Conservation (phyloP, 2,888 invertebrate species). For the Cryptocheilus praepositus region DNA sequence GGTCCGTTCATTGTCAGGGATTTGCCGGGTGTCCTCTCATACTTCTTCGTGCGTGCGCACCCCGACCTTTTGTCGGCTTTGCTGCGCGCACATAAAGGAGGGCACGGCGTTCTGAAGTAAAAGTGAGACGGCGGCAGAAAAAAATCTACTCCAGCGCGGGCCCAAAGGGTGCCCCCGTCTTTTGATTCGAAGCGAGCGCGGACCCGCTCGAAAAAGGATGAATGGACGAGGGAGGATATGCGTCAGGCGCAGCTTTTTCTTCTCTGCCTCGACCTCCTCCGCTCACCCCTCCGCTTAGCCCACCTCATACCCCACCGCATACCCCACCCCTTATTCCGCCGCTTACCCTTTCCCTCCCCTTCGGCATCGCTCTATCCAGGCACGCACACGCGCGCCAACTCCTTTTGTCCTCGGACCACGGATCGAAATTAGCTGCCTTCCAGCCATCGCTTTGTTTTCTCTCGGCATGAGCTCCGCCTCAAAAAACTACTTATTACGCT, state of each 20-base stretch:
- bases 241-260: conserved; percentile 52
- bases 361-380: background rate
- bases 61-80: conserved; percentile 61
- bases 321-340: conserved; percentile 27
- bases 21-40: conserved; percentile 42
- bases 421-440: conserved; percentile 72
- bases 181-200: conserved; percentile 61
- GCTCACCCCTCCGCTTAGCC: conserved; percentile 12
- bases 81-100: conserved; percentile 26
- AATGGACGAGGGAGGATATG: conserved; percentile 71
- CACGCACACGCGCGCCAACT: conserved; percentile 42
- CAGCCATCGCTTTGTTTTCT: conserved; percentile 70
- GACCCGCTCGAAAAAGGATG: conserved; percentile 58
- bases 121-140: conserved; percentile 45
- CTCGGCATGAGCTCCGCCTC: conserved; percentile 63
- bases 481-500: conserved; percentile 74
- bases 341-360: conserved; percentile 22
- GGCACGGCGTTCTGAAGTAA: conserved; percentile 36
- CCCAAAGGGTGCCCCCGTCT: conserved; percentile 67
- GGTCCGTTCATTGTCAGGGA: conserved; percentile 55
- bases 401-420: conserved; percentile 65
- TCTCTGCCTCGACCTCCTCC: conserved; percentile 31
- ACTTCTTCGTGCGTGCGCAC: conserved; percentile 50
- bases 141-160: conserved; percentile 46
- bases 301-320: conserved; percentile 8